Evolutionary conservation across 2,113 vertebrate genomes (phyloP).

Genomic region (Kryptolebias marmoratus): DNA sequence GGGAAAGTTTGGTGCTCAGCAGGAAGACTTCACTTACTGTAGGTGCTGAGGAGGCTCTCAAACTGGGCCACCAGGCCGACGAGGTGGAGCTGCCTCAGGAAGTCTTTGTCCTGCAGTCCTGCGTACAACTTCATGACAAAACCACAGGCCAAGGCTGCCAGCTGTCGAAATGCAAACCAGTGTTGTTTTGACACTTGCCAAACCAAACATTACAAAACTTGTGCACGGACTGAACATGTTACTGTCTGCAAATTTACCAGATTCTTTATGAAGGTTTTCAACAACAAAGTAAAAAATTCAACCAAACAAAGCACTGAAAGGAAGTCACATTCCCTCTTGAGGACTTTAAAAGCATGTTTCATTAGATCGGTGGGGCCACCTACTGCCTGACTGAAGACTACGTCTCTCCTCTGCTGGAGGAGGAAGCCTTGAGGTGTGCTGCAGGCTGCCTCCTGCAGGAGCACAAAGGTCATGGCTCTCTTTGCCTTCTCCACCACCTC

Average conservation of each 20-base stretch:
- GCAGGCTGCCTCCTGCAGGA: constrained; percentile 94
- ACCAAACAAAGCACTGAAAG: neutral
- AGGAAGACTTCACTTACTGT: constrained; percentile 86
- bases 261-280: neutral
- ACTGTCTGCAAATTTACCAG: neutral
- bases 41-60: constrained; percentile 96
- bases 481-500: constrained; percentile 91
- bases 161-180: constrained; percentile 68
- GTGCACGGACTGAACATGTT: neutral
- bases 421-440: constrained; percentile 90
- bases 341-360: neutral
- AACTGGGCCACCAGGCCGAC: constrained; percentile 94
- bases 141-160: constrained; percentile 93
- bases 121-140: constrained; percentile 93
- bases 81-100: constrained; percentile 90
- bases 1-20: neutral
- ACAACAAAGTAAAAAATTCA: neutral
- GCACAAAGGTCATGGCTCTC: constrained; percentile 93
- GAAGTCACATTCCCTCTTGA: neutral
- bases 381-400: constrained; percentile 98
- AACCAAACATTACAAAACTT: neutral
- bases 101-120: constrained; percentile 88
- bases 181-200: neutral
- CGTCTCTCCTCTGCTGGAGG: constrained; percentile 91
- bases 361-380: constrained; percentile 56